A percentile compares a stretch with the other conserved stretches of the same genome.
Evolutionary conservation across 1,140 invertebrate species (phyloP).

Genomic region (Adoxophyes honmai): DNA sequence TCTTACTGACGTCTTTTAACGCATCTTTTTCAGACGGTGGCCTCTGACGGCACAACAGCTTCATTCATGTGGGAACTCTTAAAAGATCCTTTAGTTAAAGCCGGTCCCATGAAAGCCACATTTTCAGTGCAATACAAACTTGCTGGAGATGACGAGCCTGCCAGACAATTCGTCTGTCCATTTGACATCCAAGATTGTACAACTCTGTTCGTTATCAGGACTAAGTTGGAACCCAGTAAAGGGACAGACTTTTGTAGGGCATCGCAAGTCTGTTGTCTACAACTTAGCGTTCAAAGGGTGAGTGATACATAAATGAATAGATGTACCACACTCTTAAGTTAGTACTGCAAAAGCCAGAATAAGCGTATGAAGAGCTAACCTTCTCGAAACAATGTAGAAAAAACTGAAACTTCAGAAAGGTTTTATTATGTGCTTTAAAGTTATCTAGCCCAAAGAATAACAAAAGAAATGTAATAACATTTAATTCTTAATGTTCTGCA

Average conservation of each 20-base stretch:
- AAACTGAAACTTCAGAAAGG: too few species aligned
- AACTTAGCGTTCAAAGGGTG: conserved; percentile 79
- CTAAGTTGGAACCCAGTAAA: conserved; percentile 87
- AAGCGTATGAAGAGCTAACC: too few species aligned
- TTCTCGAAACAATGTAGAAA: too few species aligned
- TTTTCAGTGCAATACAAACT: conserved; percentile 83
- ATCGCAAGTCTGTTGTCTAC: conserved; percentile 91
- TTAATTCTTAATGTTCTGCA: conserved; percentile 34
- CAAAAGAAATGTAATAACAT: too few species aligned
- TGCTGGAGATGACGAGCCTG: conserved; percentile 68
- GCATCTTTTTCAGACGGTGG: conserved; percentile 46
- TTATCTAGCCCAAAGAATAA: too few species aligned
- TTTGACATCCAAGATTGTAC: conserved; percentile 80
- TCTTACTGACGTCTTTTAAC: neutral
- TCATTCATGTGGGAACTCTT: conserved; percentile 92
- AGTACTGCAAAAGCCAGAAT: too few species aligned
- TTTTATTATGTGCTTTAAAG: too few species aligned
- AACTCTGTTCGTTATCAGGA: conserved; percentile 90
- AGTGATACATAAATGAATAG: conserved; percentile 16
- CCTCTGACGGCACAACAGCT: conserved; percentile 82
- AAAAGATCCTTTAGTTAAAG: conserved; percentile 78
- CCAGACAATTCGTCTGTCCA: conserved; percentile 74
- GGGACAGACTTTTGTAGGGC: conserved; percentile 92
- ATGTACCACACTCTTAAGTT: too few species aligned
- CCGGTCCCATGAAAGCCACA: conserved; percentile 81